Conservation (phyloP, 2,797 vertebrate species). For the Vipera latastei region DNA sequence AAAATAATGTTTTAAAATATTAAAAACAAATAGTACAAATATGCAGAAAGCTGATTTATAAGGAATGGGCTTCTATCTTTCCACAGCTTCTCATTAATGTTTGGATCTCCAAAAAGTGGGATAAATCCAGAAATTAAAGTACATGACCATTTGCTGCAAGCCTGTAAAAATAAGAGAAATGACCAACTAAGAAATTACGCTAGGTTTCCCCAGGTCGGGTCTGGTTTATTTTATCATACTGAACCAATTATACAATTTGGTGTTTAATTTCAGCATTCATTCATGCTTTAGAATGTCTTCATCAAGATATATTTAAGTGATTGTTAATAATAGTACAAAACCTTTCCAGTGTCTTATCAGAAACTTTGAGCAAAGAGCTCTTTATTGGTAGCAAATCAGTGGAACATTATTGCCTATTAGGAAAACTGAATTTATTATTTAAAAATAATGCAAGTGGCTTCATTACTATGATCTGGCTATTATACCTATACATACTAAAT, state of each 20-base stretch:
- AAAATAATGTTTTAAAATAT: neutral
- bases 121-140: neutral
- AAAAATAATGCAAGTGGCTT: neutral
- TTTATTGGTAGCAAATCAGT: neutral
- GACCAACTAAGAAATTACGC: neutral
- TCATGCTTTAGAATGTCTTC: neutral
- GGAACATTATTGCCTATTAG: neutral
- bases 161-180: neutral
- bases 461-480: neutral
- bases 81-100: neutral
- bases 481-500: neutral
- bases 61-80: neutral
- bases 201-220: neutral
- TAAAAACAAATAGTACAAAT: neutral
- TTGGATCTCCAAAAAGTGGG: neutral
- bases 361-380: neutral
- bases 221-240: neutral
- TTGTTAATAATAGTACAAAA: neutral
- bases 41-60: neutral
- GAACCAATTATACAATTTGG: neutral
- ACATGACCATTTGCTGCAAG: neutral
- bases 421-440: neutral
- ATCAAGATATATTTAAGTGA: neutral
- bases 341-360: neutral
- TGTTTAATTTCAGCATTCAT: neutral